These are phyloP conservation scores for Cheumatopsyche charites DNA, from an alignment of 1,140 invertebrate genomes.

Conservation along the genomic window DNA sequence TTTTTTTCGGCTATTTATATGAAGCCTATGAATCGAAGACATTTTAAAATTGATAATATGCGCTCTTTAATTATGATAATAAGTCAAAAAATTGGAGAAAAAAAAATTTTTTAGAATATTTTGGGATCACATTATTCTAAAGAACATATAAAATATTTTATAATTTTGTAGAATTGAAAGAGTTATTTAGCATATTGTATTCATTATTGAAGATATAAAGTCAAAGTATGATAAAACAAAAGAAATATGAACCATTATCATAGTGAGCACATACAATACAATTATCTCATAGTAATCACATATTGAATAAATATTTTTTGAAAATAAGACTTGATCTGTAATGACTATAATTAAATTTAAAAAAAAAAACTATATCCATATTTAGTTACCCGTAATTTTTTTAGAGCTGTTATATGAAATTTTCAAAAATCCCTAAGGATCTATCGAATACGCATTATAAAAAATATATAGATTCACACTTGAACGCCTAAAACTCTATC, in stretches of 20 bases:
- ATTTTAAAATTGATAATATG: too few species aligned
- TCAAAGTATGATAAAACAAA: too few species aligned
- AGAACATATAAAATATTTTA: too few species aligned
- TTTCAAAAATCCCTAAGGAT: neutral
- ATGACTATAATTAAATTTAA: slow-evolving; percentile 7
- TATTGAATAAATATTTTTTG: neutral
- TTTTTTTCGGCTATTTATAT: too few species aligned
- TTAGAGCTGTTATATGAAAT: slow-evolving; percentile 14
- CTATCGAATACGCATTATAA: neutral
- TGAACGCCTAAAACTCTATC: slow-evolving; percentile 71
- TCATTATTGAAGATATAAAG: too few species aligned
- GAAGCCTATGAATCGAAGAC: too few species aligned
- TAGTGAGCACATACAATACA: neutral
- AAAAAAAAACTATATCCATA: neutral
- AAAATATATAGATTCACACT: slow-evolving; percentile 56
- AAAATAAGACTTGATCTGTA: neutral
- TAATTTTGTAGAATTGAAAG: too few species aligned
- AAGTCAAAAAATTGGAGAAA: too few species aligned
- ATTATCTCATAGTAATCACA: neutral
- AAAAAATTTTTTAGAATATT: too few species aligned
- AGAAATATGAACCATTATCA: neutral
- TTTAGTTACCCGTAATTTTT: slow-evolving; percentile 13
- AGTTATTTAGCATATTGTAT: too few species aligned
- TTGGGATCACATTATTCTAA: too few species aligned
- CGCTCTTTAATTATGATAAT: too few species aligned